Evolutionary conservation across 2,888 invertebrate species (phyloP), one percentile per base, ranked within the genome.

Genomic region (Dolomedes plantarius): DNA sequence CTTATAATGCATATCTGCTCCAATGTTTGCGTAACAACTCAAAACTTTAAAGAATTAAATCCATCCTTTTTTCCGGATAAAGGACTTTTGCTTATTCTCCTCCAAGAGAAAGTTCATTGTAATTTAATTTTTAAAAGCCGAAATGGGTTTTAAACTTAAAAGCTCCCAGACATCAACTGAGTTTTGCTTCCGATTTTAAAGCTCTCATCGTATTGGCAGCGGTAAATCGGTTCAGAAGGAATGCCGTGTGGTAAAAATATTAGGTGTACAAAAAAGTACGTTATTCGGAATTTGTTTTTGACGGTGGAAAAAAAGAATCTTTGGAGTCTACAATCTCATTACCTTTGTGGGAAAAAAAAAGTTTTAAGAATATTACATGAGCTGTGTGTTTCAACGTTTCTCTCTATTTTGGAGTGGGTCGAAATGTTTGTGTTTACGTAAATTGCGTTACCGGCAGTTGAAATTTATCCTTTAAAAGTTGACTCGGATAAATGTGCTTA

Each of bases 41-140:
- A 46, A 46, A n/a, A n/a, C 41, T 56, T 56, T 23, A 56, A n/a
- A 16, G 23, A 56, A 56, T 56, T 56, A 56, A 56, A 56, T 56
- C 23, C 36, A 36, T 23, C 56, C 56, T 23, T 16, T 46, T 46
- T 56, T 56, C 16, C 56, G 16, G 11, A 16, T 23, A 56, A 56
- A 11, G 23, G 23, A 23, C 16, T 56, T 56, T 56, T 19, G 23
- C 23, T 56, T 5, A 32, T 32, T 67, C 32, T 32, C 19, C 32
- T 67, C 23, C 36, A 6, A 36, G 27, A n/a, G 19, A 32, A 67
- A 67, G 67, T 32, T 67, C 67, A 67, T 67, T 67, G 67, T 67
- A 67, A 67, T 67, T 67, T 67, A 32, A 67, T 67, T 67, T 67
- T 67, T 67, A 32, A 67, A 67, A 67, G 23, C 32, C 31, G 67